Base-by-base conservation (phyloP, 2,888 invertebrate genomes). In the Strigamia transsilvanica region DNA sequence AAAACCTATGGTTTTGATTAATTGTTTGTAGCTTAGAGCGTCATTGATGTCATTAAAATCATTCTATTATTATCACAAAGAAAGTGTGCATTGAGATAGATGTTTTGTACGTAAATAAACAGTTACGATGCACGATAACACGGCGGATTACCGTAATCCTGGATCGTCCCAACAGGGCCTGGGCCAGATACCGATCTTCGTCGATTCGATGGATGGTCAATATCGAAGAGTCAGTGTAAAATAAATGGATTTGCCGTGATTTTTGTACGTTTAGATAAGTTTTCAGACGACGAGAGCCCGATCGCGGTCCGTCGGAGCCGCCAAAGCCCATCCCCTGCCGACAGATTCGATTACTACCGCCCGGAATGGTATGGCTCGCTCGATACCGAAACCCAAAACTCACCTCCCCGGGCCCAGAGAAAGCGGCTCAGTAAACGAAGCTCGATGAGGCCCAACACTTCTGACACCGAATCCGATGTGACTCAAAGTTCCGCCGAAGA, bases 321-420 rank as follows among this genome's bases (percentile, higher is more conserved):
- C 13, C 78, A 41, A 18, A 80, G 80, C 21, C 80, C 80, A 5
- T 27, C 46, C 9, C 56, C 80, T 4, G 32, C 27, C 23, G 80
- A 80, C n/a, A 80, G 56, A 32, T 80, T 80, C 51, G 80, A 80
- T 18, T 61, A 38, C 21, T 80, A 80, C 56, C 56, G 80, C 9
- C 80, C 80, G 46, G 27, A 51, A n/a, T 80, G 80, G 80, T 80
- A 80, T 27, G 80, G 80, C 18, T 41, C 80, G 15, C 15, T 41
- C 34, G 80, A 80, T 13, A 1, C 46, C 10, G 80, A 80, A 7
- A 2, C 61, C 21, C 18, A 18, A 5, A 18, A 66, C 21, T 66
- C 61, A 9, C 38, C 41, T 32, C 78, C 78, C 23, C 18, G 27
- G 12, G 78, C 13, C 34, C 78, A 23, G 7, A 15, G 41, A 34